Percentiles rank a stretch among this genome's conserved stretches.
Conservation (phyloP, 2,113 vertebrate genomes). For the Mus musculus region GRCm39 chr10:11793001-11793500, state of each 20-base stretch:
- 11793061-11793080: background rate
- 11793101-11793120: background rate
- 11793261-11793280: background rate
- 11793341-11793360: background rate
- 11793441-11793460: background rate
- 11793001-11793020: background rate
- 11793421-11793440: background rate
- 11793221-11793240: background rate
- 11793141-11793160: background rate
- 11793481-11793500: background rate
- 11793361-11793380: background rate
- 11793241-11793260: background rate
- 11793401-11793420: background rate
- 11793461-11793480: background rate
- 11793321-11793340: background rate
- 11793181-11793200: background rate
- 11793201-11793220: background rate
- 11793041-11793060: background rate
- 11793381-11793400: background rate
- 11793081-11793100: background rate
- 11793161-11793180: background rate
- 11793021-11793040: background rate
- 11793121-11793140: background rate
- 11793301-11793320: fast-evolving
- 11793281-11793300: too few species aligned